Evolutionary conservation across 1,140 invertebrate species (phyloP).

Genomic region (Papilio dardanus): DNA sequence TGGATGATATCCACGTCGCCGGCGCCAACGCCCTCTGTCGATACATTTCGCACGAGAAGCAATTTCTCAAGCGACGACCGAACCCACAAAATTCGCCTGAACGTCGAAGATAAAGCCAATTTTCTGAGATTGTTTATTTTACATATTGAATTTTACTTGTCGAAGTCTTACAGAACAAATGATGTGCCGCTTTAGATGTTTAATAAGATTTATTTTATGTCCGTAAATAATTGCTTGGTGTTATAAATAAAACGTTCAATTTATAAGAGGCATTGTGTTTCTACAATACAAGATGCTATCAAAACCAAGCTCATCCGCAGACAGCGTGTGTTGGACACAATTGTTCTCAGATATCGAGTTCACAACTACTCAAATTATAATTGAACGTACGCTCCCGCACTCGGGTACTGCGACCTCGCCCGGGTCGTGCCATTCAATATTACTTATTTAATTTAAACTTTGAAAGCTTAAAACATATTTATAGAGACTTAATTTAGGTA

Average conservation of each 20-base stretch:
- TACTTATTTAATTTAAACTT: background rate
- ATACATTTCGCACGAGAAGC: conserved; percentile 28
- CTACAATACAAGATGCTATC: background rate
- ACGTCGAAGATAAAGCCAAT: conserved; percentile 24
- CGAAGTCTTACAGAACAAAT: background rate
- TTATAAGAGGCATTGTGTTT: background rate
- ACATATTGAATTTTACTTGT: conserved; percentile 22
- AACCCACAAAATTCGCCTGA: conserved; percentile 28
- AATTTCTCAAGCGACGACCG: conserved; percentile 25
- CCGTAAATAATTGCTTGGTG: background rate
- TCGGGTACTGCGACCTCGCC: background rate
- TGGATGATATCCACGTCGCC: conserved; percentile 15
- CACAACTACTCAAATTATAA: background rate
- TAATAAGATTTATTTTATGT: background rate
- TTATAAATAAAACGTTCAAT: background rate
- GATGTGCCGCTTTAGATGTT: background rate
- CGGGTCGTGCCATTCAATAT: background rate
- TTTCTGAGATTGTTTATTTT: conserved; percentile 33
- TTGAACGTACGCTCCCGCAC: background rate
- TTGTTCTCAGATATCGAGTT: background rate
- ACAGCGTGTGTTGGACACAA: background rate
- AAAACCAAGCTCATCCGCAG: background rate
- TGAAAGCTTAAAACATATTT: background rate
- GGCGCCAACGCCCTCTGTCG: background rate
- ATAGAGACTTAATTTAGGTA: background rate